These are phyloP conservation scores for Oriolus oriolus DNA, from an alignment of 2,113 vertebrate species.

Conservation along the genomic window DNA sequence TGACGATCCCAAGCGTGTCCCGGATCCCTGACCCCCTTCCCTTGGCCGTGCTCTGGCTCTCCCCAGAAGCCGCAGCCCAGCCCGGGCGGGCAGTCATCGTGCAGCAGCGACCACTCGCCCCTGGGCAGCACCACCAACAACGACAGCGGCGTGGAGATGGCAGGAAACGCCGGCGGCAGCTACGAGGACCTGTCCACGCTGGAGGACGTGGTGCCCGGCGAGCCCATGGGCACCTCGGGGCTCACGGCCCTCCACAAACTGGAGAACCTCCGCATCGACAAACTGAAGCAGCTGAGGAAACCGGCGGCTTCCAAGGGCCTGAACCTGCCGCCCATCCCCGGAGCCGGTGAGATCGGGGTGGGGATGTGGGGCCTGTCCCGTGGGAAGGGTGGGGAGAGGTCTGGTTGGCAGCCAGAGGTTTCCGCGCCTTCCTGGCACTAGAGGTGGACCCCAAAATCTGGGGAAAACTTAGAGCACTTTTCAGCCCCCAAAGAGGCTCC, in stretches of 20 bases:
- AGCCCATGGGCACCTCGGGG: conserved; percentile 73
- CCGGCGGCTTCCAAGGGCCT: conserved; percentile 71
- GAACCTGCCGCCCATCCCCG: conserved; percentile 82
- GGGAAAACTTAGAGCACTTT: background rate
- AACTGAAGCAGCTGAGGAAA: conserved; percentile 87
- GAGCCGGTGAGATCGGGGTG: conserved; percentile 71
- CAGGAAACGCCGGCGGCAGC: conserved; percentile 87
- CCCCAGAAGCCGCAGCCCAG: conserved; percentile 90
- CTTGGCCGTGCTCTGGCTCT: background rate
- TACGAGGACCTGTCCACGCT: conserved; percentile 90
- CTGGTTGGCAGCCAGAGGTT: background rate
- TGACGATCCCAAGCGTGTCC: background rate
- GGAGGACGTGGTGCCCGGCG: conserved; percentile 77
- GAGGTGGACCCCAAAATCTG: background rate
- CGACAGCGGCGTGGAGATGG: conserved; percentile 96
- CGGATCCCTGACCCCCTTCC: background rate
- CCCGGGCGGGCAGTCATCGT: conserved; percentile 91
- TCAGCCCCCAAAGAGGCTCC: background rate
- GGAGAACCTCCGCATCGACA: conserved; percentile 94
- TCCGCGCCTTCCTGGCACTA: fast-evolving
- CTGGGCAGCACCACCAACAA: conserved; percentile 94
- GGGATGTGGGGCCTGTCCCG: background rate
- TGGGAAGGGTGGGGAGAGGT: background rate
- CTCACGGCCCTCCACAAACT: conserved; percentile 88
- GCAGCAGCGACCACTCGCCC: conserved; percentile 94